Conservation (phyloP, 2,113 vertebrate species). For the Elachura formosa region DNA sequence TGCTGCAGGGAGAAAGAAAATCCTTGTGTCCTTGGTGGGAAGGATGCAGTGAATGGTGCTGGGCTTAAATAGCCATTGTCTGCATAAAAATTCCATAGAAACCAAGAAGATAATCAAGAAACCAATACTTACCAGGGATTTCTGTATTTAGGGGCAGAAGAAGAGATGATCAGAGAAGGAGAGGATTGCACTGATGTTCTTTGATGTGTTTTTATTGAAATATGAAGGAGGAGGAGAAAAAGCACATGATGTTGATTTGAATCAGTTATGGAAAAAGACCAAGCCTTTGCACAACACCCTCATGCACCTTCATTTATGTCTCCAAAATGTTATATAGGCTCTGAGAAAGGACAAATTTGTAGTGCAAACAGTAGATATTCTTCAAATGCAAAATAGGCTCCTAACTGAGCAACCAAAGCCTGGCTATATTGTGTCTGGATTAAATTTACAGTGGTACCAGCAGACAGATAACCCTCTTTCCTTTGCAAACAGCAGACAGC, state of each 20-base stretch:
- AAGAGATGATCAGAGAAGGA: not conserved
- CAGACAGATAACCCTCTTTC: not conserved
- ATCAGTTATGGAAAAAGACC: not conserved
- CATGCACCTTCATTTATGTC: not conserved
- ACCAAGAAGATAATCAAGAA: not conserved
- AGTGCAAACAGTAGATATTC: not conserved
- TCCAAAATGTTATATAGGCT: not conserved
- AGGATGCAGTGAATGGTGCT: not conserved
- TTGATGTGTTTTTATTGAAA: not conserved
- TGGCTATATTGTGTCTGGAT: not conserved
- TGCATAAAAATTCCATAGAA: not conserved
- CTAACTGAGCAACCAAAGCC: not conserved
- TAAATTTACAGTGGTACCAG: not conserved
- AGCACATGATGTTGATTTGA: not conserved
- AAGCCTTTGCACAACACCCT: not conserved
- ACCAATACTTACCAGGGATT: not conserved
- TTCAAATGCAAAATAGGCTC: not conserved
- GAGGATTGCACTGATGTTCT: not conserved
- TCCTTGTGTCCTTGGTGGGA: not conserved
- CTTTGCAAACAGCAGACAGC: not conserved
- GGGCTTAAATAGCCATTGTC: not conserved
- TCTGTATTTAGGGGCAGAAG: not conserved
- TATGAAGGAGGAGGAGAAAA: not conserved
- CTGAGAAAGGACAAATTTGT: not conserved
- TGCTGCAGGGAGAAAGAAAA: not conserved